Evolutionary conservation across 2,797 vertebrate genomes (phyloP).

Genomic region (Simalia tracyae): DNA sequence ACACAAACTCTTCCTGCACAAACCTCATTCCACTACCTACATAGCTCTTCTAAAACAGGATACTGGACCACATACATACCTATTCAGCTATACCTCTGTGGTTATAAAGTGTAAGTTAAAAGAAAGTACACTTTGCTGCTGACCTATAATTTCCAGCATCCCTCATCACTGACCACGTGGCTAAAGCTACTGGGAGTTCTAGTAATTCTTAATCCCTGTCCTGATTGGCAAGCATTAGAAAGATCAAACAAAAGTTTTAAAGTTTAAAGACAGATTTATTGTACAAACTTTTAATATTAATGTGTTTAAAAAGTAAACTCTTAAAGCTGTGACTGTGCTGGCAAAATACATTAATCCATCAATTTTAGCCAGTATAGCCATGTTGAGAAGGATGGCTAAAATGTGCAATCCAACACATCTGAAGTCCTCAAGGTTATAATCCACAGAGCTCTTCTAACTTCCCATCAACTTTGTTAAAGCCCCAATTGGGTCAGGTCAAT

Average conservation of each 20-base stretch:
- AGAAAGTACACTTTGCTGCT: background rate
- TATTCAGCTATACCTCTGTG: background rate
- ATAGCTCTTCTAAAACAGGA: background rate
- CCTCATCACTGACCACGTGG: background rate
- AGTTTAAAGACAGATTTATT: background rate
- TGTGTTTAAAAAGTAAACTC: background rate
- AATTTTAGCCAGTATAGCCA: background rate
- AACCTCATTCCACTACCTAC: background rate
- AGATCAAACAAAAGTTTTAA: background rate
- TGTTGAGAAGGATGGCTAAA: background rate
- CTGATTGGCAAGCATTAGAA: background rate
- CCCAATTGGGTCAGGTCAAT: background rate
- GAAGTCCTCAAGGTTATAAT: background rate
- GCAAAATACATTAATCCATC: background rate
- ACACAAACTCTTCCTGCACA: conserved; percentile 15
- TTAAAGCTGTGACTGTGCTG: background rate
- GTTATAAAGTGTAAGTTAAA: background rate
- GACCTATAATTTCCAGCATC: background rate
- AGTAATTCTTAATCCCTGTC: background rate
- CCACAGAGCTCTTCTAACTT: background rate
- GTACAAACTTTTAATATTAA: background rate
- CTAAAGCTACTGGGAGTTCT: background rate
- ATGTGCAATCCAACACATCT: background rate
- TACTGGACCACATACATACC: background rate
- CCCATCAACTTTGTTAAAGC: background rate